phyloP scores from a whole-genome alignment of 2,797 vertebrate genomes.

The Sebastes jordani region DNA sequence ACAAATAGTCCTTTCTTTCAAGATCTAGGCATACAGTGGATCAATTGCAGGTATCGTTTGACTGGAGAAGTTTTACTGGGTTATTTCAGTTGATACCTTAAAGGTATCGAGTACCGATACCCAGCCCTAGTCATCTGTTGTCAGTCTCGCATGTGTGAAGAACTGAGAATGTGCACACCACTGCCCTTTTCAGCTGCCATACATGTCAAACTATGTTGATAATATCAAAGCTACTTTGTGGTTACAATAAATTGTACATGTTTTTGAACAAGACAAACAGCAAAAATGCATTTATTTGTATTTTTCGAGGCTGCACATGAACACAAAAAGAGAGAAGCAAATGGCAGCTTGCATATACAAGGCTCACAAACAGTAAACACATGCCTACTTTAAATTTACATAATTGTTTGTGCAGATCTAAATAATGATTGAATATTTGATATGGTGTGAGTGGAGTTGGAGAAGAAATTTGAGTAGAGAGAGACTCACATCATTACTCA shows the following conservation, averaged over 20 bases:
- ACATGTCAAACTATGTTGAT: background rate
- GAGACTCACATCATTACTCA: conserved; percentile 20
- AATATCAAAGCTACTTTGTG: background rate
- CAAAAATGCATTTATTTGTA: background rate
- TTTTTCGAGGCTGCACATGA: background rate
- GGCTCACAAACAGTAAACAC: background rate
- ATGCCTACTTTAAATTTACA: conserved; percentile 26
- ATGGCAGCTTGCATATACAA: conserved; percentile 10
- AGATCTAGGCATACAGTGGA: no score
- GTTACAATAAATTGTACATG: background rate
- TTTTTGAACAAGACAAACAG: background rate
- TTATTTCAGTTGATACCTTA: no score
- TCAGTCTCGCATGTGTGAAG: background rate
- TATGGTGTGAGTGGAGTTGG: conserved; percentile 9
- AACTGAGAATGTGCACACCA: background rate
- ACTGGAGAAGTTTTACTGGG: no score
- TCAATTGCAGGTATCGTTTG: no score
- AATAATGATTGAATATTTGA: conserved; percentile 35
- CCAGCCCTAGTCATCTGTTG: background rate
- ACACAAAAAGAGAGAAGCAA: background rate
- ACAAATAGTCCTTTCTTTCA: no score
- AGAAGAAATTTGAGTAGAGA: conserved; percentile 2
- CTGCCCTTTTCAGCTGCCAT: background rate
- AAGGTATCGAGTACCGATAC: no score
- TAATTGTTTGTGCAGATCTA: conserved; percentile 40